These are phyloP conservation scores for Otolemur crassicaudatus DNA, from an alignment of 2,797 vertebrate species.

Conservation along the genomic window DNA sequence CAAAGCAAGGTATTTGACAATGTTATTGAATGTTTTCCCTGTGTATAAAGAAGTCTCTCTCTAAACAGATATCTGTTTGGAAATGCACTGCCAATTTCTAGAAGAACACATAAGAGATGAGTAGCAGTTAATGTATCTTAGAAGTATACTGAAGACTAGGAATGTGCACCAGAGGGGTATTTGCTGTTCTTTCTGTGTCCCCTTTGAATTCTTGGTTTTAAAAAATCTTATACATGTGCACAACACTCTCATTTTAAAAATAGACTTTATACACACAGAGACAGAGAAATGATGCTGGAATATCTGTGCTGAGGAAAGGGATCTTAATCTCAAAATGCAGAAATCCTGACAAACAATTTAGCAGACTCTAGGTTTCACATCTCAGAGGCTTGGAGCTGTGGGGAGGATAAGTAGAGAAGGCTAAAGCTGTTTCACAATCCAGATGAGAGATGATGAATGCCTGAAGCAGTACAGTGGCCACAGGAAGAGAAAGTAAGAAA, in stretches of 20 bases:
- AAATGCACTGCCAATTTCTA: background rate
- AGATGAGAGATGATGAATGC: background rate
- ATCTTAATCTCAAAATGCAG: constrained; percentile 39
- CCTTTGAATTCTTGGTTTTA: background rate
- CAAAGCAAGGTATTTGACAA: background rate
- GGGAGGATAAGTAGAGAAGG: background rate
- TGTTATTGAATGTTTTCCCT: background rate
- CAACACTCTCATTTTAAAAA: background rate
- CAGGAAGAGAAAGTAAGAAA: background rate
- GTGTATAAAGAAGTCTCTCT: background rate
- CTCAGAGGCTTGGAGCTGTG: background rate
- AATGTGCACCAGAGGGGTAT: background rate
- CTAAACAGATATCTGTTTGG: background rate
- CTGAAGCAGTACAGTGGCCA: background rate
- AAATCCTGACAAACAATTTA: background rate
- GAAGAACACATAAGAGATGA: background rate
- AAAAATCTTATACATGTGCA: background rate
- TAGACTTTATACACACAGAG: background rate
- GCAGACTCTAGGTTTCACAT: background rate
- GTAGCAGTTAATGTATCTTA: background rate
- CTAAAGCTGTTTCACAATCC: background rate
- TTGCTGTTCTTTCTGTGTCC: background rate
- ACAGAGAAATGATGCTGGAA: background rate
- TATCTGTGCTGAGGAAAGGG: background rate
- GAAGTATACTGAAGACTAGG: background rate